Conservation (phyloP, 2,113 vertebrate genomes). For the Climacteris rufus region DNA sequence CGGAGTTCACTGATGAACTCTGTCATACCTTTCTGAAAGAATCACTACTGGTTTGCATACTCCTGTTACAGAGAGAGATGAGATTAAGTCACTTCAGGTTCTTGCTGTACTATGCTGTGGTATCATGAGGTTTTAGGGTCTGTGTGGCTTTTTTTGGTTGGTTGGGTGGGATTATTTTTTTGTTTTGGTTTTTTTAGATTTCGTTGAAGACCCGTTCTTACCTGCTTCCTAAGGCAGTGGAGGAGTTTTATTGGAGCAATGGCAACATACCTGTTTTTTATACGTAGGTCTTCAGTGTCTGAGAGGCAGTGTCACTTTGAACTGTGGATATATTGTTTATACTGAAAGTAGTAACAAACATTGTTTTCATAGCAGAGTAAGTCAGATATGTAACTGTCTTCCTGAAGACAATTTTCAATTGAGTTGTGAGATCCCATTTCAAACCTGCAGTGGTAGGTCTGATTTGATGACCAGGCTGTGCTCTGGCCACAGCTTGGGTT, state of each 20-base stretch:
- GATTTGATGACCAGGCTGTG: neutral
- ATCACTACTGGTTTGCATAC: neutral
- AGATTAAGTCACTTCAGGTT: neutral
- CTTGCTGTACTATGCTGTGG: neutral
- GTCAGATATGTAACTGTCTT: neutral
- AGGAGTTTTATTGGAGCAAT: neutral
- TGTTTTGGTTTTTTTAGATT: neutral
- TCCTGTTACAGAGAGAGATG: neutral
- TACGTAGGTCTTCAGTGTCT: neutral
- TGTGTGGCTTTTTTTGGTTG: neutral
- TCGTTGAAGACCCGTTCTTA: neutral
- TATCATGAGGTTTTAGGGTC: neutral
- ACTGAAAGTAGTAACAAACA: neutral
- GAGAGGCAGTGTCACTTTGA: neutral
- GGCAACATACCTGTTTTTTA: neutral
- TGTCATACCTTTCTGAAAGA: neutral
- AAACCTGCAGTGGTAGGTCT: neutral
- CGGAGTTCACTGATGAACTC: accelerated
- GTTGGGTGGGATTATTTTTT: neutral
- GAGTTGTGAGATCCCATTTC: neutral
- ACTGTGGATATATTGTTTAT: neutral
- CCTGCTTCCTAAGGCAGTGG: neutral
- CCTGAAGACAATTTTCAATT: neutral
- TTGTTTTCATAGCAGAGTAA: neutral
- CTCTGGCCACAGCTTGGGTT: neutral